These are phyloP conservation scores for Caenorhabditis imperialis DNA, from an alignment of 2,888 invertebrate species.

Conservation along the genomic window DNA sequence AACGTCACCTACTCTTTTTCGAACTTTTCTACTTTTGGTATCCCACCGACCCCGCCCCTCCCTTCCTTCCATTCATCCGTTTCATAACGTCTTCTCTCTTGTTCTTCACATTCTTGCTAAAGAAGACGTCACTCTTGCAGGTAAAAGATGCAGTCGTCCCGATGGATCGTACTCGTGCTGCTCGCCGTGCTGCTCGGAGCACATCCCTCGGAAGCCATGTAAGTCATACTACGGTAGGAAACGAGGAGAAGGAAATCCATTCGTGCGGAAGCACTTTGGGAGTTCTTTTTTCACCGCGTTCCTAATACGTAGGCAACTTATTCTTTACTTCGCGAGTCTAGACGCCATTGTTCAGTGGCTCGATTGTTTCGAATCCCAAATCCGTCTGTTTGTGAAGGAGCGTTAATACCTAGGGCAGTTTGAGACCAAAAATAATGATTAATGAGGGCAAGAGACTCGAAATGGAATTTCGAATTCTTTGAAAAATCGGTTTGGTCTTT, in stretches of 20 bases:
- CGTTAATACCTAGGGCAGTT: too few relatives aligned
- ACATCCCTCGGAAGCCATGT: conserved; percentile 41
- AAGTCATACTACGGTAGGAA: conserved; percentile 19
- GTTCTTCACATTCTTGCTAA: not conserved
- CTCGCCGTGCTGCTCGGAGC: conserved; percentile 32
- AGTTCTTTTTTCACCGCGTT: too few relatives aligned
- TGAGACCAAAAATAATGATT: too few relatives aligned
- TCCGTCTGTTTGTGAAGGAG: too few relatives aligned
- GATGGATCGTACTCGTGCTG: conserved; percentile 25
- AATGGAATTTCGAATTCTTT: too few relatives aligned
- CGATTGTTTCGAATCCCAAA: not conserved
- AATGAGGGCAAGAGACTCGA: too few relatives aligned
- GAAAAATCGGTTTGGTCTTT: too few relatives aligned
- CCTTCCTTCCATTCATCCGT: conserved; percentile 10
- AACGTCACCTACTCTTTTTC: not conserved
- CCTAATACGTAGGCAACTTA: too few relatives aligned
- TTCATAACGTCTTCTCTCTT: not conserved
- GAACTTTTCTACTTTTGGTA: conserved; percentile 3
- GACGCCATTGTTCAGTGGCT: conserved; percentile 9
- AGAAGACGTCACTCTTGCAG: conserved; percentile 11
- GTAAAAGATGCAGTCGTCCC: conserved; percentile 27
- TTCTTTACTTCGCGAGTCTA: too few relatives aligned
- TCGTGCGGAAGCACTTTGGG: conserved; percentile 24
- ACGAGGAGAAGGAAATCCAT: conserved; percentile 1
- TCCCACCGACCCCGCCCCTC: conserved; percentile 15